A percentile compares a stretch with the other conserved stretches of the same genome.
Evolutionary conservation across 2,113 vertebrate genomes (phyloP).

Genomic region (Apistogramma diplotaenia): DNA sequence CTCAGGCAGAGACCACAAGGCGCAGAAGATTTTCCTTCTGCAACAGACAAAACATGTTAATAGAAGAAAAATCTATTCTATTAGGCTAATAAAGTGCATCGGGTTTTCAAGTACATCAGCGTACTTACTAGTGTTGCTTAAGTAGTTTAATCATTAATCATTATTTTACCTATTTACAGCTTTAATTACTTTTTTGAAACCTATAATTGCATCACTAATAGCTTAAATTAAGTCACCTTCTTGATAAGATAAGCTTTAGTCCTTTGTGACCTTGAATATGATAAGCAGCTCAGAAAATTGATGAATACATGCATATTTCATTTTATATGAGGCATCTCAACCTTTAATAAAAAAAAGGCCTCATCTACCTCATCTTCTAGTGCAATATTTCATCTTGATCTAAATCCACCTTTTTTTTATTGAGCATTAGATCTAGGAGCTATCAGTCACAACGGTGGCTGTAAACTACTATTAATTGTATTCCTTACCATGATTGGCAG

Average conservation of each 20-base stretch:
- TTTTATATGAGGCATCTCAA: background rate
- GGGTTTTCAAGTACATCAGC: background rate
- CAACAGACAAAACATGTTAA: background rate
- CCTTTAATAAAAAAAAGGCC: background rate
- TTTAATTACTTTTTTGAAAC: background rate
- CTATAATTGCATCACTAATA: background rate
- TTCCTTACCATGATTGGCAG: background rate
- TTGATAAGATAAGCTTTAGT: background rate
- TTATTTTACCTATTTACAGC: background rate
- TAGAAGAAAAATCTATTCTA: constrained; percentile 3
- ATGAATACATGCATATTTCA: background rate
- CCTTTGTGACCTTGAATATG: background rate
- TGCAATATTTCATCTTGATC: background rate
- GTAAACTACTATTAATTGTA: background rate
- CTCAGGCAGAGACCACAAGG: background rate
- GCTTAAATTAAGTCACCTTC: background rate
- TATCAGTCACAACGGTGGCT: background rate
- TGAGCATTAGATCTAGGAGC: background rate
- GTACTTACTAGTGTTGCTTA: background rate
- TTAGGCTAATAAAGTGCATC: background rate
- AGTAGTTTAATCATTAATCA: background rate
- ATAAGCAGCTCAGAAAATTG: background rate
- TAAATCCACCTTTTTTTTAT: background rate
- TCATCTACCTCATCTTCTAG: background rate
- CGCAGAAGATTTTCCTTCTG: background rate